Conservation (phyloP, 2,888 invertebrate genomes). For the Cremastobaeus sp. region DNA sequence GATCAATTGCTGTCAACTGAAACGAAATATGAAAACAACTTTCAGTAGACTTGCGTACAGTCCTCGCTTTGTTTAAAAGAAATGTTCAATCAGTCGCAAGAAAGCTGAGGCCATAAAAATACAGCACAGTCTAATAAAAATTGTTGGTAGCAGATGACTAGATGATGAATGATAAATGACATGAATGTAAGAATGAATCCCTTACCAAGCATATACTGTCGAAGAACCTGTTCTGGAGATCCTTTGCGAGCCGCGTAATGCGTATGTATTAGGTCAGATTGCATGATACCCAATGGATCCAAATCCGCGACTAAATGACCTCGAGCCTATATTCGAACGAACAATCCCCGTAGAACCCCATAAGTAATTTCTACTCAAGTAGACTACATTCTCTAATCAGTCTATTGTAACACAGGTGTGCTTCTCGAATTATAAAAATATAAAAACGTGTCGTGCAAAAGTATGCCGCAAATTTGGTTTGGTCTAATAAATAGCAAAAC, state of each 20-base stretch:
- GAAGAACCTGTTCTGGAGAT: conserved; percentile 82
- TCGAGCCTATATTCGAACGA: conserved; percentile 85
- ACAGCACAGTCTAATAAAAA: too few relatives aligned
- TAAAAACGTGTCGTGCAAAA: too few relatives aligned
- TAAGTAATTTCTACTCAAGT: conserved; percentile 56
- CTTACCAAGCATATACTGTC: conserved; percentile 84
- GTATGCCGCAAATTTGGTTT: too few relatives aligned
- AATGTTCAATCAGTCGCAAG: too few relatives aligned
- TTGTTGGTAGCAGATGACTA: too few relatives aligned
- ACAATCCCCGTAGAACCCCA: conserved; percentile 68
- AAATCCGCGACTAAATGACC: conserved; percentile 95
- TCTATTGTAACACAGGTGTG: too few relatives aligned
- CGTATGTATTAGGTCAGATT: conserved; percentile 82
- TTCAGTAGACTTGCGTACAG: too few relatives aligned
- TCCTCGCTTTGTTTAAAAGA: too few relatives aligned
- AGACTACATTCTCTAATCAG: conserved; percentile 15
- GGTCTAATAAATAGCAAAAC: too few relatives aligned
- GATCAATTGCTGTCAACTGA: conserved; percentile 2
- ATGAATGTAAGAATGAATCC: conserved; percentile 68
- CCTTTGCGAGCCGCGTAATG: conserved; percentile 80
- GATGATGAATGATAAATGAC: conserved; percentile 50
- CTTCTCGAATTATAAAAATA: too few relatives aligned
- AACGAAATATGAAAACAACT: not conserved
- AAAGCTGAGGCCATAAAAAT: too few relatives aligned
- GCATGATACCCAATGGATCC: conserved; percentile 95